phyloP scores from a whole-genome alignment of 2,113 vertebrate genomes.

The Passer montanus region DNA sequence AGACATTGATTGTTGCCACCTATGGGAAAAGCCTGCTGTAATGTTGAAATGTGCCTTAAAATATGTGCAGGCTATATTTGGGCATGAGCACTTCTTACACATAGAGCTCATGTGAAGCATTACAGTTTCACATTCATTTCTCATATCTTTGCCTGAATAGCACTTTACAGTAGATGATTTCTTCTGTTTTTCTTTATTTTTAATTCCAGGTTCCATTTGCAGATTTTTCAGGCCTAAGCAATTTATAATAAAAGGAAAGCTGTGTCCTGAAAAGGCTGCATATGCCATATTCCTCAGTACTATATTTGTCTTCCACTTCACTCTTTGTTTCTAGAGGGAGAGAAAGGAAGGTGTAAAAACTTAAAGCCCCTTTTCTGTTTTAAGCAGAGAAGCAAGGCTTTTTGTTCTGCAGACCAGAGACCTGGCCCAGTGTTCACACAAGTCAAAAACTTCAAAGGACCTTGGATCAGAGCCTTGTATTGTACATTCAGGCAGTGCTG shows the following conservation, averaged over 20 bases:
- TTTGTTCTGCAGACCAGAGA: neutral
- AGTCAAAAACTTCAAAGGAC: neutral
- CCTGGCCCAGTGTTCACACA: neutral
- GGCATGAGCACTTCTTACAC: neutral
- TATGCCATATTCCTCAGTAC: neutral
- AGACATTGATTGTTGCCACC: neutral
- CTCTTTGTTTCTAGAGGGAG: neutral
- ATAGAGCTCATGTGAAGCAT: neutral
- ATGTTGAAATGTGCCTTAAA: neutral
- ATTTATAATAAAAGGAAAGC: neutral
- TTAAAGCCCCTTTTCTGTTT: neutral
- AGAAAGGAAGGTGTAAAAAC: neutral
- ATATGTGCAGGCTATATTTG: neutral
- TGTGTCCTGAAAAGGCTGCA: neutral
- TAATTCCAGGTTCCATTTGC: neutral
- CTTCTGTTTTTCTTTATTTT: neutral
- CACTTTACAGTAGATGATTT: neutral
- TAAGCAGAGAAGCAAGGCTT: neutral
- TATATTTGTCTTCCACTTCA: neutral
- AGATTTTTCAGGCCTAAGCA: neutral
- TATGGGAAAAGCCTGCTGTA: neutral
- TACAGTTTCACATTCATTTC: neutral
- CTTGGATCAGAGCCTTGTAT: conserved; percentile 29
- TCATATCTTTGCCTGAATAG: neutral
- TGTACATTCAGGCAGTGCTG: conserved; percentile 17